Evolutionary conservation across 2,888 invertebrate species (phyloP).

Genomic region (Thymelicus lineola): DNA sequence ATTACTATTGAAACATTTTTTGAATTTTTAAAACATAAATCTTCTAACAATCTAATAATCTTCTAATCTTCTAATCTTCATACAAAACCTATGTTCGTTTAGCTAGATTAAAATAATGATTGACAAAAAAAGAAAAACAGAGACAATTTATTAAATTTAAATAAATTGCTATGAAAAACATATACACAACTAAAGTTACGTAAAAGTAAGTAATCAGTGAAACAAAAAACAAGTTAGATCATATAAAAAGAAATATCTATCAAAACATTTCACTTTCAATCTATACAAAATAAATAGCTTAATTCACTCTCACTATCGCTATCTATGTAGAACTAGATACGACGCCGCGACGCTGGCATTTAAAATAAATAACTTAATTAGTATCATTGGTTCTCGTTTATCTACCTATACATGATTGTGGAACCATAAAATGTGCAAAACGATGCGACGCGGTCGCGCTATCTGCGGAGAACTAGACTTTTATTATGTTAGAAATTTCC

Average conservation of each 20-base stretch:
- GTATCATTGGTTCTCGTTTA: constrained; percentile 64
- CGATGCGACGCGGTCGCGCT: constrained; percentile 53
- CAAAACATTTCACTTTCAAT: neutral
- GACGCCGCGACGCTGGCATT: constrained; percentile 22
- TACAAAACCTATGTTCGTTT: neutral
- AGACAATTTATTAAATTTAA: no score
- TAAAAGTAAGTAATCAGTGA: no score
- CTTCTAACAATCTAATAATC: no score
- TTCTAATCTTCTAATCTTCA: no score
- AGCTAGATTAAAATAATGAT: no score
- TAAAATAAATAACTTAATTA: constrained; percentile 66
- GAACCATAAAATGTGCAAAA: constrained; percentile 50
- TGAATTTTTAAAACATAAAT: neutral
- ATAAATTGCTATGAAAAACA: no score
- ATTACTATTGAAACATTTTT: neutral
- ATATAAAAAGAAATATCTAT: no score
- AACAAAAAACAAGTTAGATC: no score
- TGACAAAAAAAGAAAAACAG: no score
- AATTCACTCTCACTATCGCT: constrained; percentile 11
- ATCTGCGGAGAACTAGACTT: constrained; percentile 45
- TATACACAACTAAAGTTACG: no score
- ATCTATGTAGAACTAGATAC: constrained; percentile 37
- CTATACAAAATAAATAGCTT: constrained; percentile 18
- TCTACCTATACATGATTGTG: constrained; percentile 58
- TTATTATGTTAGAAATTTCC: constrained; percentile 41